Percentiles rank a stretch among this genome's conserved stretches.
Conservation (phyloP, 1,140 invertebrate species). For the Pygmarrhopalites habei region DNA sequence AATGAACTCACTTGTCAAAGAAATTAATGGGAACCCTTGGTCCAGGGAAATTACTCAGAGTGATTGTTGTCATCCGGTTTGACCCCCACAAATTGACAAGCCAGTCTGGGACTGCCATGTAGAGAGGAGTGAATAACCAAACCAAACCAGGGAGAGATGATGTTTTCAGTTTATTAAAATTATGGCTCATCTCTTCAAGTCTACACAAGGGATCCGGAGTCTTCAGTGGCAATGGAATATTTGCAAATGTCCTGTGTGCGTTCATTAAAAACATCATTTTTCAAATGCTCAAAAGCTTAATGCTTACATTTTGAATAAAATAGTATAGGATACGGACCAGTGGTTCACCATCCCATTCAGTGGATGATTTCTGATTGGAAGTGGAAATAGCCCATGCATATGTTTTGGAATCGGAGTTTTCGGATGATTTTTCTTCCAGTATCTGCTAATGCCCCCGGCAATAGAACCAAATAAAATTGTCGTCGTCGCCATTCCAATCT, state of each 20-base stretch:
- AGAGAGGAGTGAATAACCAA: slow-evolving; percentile 19
- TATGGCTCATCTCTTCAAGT: slow-evolving; percentile 8
- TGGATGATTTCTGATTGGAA: slow-evolving; percentile 34
- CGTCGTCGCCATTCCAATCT: slow-evolving; percentile 14
- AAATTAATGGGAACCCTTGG: slow-evolving; percentile 6
- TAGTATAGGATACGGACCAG: slow-evolving; percentile 22
- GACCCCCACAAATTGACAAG: slow-evolving; percentile 24
- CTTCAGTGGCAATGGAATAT: background rate
- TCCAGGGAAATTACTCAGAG: slow-evolving; percentile 36
- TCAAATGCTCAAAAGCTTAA: too few species aligned
- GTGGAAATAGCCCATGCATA: slow-evolving; percentile 24
- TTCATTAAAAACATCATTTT: too few species aligned
- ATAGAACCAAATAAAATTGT: slow-evolving; percentile 26
- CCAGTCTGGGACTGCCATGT: slow-evolving; percentile 19
- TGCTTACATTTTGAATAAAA: background rate
- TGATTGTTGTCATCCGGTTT: slow-evolving; percentile 32
- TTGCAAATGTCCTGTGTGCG: background rate
- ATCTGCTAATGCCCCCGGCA: slow-evolving; percentile 24
- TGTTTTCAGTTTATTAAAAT: slow-evolving; percentile 16
- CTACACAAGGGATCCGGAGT: slow-evolving; percentile 1
- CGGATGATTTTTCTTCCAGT: slow-evolving; percentile 9
- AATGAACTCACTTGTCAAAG: slow-evolving; percentile 25
- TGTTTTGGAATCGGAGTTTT: slow-evolving; percentile 13
- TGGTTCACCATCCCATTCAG: slow-evolving; percentile 34
- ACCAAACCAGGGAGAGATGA: slow-evolving; percentile 24